A percentile compares a stretch with the other conserved stretches of the same genome.
Evolutionary conservation across 2,888 invertebrate genomes (phyloP).

Genomic region (Dysmachus trigonus): DNA sequence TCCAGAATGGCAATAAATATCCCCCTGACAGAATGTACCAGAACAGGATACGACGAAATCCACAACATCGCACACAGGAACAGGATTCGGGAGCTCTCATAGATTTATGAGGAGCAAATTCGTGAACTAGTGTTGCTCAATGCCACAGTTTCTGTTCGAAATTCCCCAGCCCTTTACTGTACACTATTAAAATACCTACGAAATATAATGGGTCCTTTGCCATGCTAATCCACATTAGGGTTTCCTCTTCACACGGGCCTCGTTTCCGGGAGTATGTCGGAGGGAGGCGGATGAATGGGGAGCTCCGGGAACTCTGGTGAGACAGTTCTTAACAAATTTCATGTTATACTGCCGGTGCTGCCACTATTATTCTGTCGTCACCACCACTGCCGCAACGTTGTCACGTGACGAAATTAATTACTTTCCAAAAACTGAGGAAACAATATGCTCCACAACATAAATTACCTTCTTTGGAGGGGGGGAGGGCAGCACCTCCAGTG

Average conservation of each 20-base stretch:
- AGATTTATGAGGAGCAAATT: background rate
- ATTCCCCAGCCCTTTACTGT: background rate
- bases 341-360: background rate
- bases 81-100: background rate
- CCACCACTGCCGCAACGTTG: constrained; percentile 51
- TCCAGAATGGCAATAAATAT: background rate
- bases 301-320: background rate
- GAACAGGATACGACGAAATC: background rate
- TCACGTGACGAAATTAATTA: constrained; percentile 54
- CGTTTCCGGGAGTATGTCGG: background rate
- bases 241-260: background rate
- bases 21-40: background rate
- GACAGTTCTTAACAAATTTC: constrained; percentile 26
- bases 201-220: constrained; percentile 20
- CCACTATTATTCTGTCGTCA: constrained; percentile 26
- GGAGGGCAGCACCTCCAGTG: too few relatives aligned
- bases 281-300: background rate
- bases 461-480: constrained; percentile 51
- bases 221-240: background rate
- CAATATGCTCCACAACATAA: constrained; percentile 54
- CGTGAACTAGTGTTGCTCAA: background rate
- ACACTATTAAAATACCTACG: constrained; percentile 35
- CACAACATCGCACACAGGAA: background rate
- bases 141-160: background rate
- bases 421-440: constrained; percentile 54